Percentiles rank a stretch among this genome's conserved stretches.
Evolutionary conservation across 2,797 vertebrate genomes (phyloP).

Genomic region (Halcyon leucocephala): DNA sequence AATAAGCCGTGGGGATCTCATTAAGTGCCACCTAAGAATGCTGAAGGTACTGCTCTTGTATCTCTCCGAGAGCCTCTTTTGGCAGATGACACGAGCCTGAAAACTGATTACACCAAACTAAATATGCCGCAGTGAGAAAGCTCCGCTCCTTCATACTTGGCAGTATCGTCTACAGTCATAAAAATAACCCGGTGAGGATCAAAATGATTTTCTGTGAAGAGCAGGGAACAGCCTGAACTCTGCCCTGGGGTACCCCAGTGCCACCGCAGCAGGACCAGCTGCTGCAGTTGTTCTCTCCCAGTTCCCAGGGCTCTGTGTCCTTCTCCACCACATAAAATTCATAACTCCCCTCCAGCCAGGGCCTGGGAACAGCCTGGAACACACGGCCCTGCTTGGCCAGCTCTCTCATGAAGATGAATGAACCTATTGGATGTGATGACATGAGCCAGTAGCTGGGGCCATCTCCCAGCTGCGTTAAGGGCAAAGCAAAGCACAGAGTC

Average conservation of each 20-base stretch:
- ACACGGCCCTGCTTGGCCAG: rapidly evolving
- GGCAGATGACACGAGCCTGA: background rate
- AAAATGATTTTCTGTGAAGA: background rate
- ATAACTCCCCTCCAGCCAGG: background rate
- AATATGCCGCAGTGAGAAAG: background rate
- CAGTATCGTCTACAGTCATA: background rate
- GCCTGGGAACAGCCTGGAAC: background rate
- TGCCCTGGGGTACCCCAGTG: background rate
- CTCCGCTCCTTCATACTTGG: background rate
- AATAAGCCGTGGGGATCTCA: background rate
- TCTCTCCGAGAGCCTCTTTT: background rate
- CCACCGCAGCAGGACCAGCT: background rate
- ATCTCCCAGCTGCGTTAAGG: background rate
- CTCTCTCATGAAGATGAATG: background rate
- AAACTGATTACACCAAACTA: background rate
- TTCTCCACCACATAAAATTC: background rate
- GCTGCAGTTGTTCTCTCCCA: background rate
- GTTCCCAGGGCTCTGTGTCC: background rate
- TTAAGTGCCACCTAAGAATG: background rate
- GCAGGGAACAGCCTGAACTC: background rate
- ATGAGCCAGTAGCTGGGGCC: background rate
- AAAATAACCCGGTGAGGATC: background rate
- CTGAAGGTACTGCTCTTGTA: background rate
- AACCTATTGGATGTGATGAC: background rate
- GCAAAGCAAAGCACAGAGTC: background rate